Conservation (phyloP, 2,113 vertebrate species). For the Phalacrocorax brasilianus region DNA sequence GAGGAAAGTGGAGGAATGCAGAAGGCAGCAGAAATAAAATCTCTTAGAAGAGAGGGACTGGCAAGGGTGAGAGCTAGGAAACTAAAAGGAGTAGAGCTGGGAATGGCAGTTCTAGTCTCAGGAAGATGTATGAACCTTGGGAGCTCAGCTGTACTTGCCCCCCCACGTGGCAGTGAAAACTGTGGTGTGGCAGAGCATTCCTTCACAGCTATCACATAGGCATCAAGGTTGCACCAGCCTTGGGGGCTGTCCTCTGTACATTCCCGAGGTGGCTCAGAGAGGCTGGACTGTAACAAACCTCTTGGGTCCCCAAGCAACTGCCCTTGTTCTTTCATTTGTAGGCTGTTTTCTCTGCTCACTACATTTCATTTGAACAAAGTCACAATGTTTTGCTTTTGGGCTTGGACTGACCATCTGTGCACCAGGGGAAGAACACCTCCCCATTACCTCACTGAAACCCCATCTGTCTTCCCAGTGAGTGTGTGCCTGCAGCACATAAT, state of each 20-base stretch:
- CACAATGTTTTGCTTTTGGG: neutral
- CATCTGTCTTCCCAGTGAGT: neutral
- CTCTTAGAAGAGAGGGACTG: neutral
- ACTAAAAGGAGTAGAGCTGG: neutral
- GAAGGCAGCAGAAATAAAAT: neutral
- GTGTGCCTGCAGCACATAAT: neutral
- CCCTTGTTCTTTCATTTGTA: neutral
- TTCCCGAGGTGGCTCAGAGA: neutral
- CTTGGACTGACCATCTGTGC: neutral
- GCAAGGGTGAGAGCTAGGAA: neutral
- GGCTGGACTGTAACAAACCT: neutral
- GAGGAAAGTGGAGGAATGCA: neutral
- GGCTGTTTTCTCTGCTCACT: neutral
- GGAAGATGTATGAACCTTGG: neutral
- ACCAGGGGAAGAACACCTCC: neutral
- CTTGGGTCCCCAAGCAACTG: neutral
- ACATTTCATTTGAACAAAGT: neutral
- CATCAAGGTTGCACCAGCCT: neutral
- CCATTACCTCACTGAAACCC: neutral
- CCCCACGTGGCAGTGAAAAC: neutral
- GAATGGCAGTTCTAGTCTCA: neutral
- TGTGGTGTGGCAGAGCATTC: neutral
- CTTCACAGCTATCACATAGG: neutral
- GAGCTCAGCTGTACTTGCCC: neutral
- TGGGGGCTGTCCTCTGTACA: accelerated